A percentile compares a stretch with the other conserved stretches of the same genome.
Evolutionary conservation across 2,888 invertebrate species (phyloP).

Genomic region (Dysmachus trigonus): DNA sequence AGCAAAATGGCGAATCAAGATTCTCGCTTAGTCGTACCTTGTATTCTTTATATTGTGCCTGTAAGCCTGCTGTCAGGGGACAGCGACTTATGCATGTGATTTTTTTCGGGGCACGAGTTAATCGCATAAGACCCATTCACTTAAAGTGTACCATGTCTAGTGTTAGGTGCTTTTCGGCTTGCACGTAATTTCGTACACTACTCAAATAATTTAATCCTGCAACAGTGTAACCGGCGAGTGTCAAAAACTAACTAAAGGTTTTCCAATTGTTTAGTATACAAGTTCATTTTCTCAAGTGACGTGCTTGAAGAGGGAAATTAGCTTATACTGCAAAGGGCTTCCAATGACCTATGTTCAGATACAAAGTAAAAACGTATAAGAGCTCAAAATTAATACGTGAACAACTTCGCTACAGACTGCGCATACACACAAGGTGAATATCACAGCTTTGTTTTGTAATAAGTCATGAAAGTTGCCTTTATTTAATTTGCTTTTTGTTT

Average conservation of each 20-base stretch:
- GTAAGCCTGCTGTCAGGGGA: background rate
- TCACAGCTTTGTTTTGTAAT: background rate
- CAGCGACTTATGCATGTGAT: background rate
- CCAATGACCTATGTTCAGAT: background rate
- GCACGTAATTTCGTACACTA: background rate
- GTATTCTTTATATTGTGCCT: background rate
- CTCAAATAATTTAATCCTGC: background rate
- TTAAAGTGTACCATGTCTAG: background rate
- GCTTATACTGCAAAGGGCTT: background rate
- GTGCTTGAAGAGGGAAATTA: background rate
- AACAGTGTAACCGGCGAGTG: background rate
- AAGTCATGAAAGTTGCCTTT: background rate
- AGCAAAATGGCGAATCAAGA: too few species aligned
- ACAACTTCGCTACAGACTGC: background rate
- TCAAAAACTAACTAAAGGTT: background rate
- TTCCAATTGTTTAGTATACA: background rate
- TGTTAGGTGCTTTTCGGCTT: background rate
- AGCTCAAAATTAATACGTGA: background rate
- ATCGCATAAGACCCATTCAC: background rate
- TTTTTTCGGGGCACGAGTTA: background rate
- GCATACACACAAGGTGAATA: background rate
- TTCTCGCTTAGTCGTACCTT: too few species aligned
- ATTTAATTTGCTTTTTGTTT: background rate
- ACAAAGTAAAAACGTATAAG: background rate
- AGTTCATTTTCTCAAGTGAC: background rate